Base-by-base conservation (phyloP, 2,113 vertebrate genomes). In the Antidorcas marsupialis region DNA sequence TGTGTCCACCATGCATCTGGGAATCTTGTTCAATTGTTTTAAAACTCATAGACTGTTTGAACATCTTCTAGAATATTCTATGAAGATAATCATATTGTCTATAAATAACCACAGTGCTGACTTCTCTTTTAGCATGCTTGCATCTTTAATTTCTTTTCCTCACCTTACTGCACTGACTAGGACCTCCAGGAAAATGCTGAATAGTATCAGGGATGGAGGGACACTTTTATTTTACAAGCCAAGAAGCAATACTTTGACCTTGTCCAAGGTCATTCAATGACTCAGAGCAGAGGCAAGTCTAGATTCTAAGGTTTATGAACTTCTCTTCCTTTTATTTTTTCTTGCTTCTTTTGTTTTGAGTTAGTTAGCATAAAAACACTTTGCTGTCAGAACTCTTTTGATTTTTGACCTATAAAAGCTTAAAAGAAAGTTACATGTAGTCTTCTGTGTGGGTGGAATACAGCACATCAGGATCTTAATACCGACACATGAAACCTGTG, bases 301-400 rank as follows among this genome's bases (percentile, higher is more conserved):
- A 50, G 33, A 87, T 53, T 85, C 13, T 82, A 39, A 97, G 87
- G 76, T 86, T 91, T 82, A 67, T 52, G 71, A 89, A 94, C n/a
- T 88, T 94, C 57, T 89, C 33, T 95, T 71, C 36, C 7, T 25
- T 91, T 97, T 83, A 47, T 62, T 90, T n/a, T 71, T 93, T 88
- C 39, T 84, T 93, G 45, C 4, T 97, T 71, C 82, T 94, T 97
- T 83, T 74, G 12, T 91, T 97, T 89, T 95, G 94, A 33, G 47
- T 89, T 95, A 91, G 59, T 89, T 91, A 95, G 60, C 25, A 82
- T 89, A n/a, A 39, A 92, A 88, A 79, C 39, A 91, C 36, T 71
- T 82, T 95, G 19, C 52, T 94, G 1, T 89, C 21, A 30, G 71
- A 86, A 89, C 25, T 94, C 82, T 97, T 97, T 87, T 86, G 47